A percentile compares a stretch with the other conserved stretches of the same genome.
These are phyloP conservation scores for Agrotis segetum DNA, from an alignment of 2,888 invertebrate genomes.

Conservation along the genomic window DNA sequence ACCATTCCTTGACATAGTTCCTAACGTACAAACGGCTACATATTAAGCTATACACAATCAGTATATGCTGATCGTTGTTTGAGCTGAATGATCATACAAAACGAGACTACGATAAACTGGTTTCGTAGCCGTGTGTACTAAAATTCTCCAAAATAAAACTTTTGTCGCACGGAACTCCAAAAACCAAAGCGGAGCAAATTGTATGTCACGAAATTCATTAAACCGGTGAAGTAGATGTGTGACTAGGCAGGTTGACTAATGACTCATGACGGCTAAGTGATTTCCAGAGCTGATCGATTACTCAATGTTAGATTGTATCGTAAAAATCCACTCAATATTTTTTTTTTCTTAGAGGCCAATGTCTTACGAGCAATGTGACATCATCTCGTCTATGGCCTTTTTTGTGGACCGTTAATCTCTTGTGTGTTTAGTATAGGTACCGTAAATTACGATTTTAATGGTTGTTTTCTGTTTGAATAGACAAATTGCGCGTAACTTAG, in stretches of 20 bases:
- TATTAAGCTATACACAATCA: too few species aligned
- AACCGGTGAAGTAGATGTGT: slow-evolving; percentile 48
- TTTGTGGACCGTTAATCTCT: slow-evolving; percentile 26
- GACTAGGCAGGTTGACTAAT: slow-evolving; percentile 63
- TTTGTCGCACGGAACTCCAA: slow-evolving; percentile 31
- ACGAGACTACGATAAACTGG: too few species aligned
- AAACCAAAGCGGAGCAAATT: slow-evolving; percentile 55
- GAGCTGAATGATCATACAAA: too few species aligned
- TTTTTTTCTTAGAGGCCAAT: slow-evolving; percentile 33
- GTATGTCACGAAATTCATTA: slow-evolving; percentile 66
- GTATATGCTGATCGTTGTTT: too few species aligned
- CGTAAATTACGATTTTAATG: slow-evolving; percentile 23
- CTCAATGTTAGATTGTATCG: slow-evolving; percentile 54
- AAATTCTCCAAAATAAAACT: background rate
- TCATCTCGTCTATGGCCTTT: slow-evolving; percentile 13
- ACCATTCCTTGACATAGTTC: background rate
- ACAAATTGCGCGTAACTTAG: slow-evolving; percentile 24
- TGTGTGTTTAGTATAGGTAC: slow-evolving; percentile 14
- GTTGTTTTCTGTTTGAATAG: slow-evolving; percentile 18
- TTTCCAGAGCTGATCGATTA: slow-evolving; percentile 63
- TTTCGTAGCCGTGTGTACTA: background rate
- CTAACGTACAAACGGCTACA: too few species aligned
- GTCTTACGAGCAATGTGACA: slow-evolving; percentile 42
- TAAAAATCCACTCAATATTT: slow-evolving; percentile 49
- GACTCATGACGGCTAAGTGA: slow-evolving; percentile 65